These are phyloP conservation scores for Telenomus remus DNA, from an alignment of 1,140 invertebrate genomes.

Conservation along the genomic window DNA sequence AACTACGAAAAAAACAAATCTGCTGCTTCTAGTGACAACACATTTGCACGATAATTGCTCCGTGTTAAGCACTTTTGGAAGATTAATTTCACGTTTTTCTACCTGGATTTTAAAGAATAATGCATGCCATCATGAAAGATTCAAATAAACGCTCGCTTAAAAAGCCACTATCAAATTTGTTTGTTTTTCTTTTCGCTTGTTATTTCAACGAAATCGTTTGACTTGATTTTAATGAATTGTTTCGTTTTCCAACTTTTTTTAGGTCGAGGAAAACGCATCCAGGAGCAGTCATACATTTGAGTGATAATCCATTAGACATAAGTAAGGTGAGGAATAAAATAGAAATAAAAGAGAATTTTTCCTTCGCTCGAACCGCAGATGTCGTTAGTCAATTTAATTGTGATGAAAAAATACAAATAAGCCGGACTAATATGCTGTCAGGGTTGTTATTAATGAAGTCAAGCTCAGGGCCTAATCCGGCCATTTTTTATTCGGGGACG, in stretches of 20 bases:
- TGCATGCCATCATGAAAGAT: too few relatives aligned
- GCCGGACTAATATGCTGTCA: slow-evolving; percentile 23
- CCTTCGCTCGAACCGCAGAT: too few relatives aligned
- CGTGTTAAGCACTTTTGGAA: neutral
- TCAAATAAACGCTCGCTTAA: too few relatives aligned
- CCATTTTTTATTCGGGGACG: slow-evolving; percentile 11
- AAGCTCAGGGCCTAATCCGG: slow-evolving; percentile 9
- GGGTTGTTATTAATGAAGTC: slow-evolving; percentile 25
- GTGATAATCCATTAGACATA: slow-evolving; percentile 95
- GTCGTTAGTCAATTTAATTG: neutral
- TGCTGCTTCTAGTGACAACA: neutral
- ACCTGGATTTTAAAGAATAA: neutral
- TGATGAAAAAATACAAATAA: slow-evolving; percentile 1
- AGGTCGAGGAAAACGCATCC: slow-evolving; percentile 96
- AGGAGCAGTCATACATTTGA: slow-evolving; percentile 94
- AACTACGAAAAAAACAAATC: neutral
- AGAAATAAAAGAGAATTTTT: neutral
- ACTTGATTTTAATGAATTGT: neutral
- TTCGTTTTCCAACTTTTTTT: slow-evolving; percentile 51
- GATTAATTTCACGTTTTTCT: slow-evolving; percentile 1
- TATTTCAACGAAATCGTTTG: neutral
- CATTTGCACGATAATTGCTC: slow-evolving; percentile 6
- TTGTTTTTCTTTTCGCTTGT: neutral
- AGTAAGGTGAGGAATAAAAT: slow-evolving; percentile 86
- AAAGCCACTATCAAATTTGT: neutral